Evolutionary conservation across 2,113 vertebrate species (phyloP), one percentile per base, ranked within the genome.

Genomic region (Colistium nudipinnis): DNA sequence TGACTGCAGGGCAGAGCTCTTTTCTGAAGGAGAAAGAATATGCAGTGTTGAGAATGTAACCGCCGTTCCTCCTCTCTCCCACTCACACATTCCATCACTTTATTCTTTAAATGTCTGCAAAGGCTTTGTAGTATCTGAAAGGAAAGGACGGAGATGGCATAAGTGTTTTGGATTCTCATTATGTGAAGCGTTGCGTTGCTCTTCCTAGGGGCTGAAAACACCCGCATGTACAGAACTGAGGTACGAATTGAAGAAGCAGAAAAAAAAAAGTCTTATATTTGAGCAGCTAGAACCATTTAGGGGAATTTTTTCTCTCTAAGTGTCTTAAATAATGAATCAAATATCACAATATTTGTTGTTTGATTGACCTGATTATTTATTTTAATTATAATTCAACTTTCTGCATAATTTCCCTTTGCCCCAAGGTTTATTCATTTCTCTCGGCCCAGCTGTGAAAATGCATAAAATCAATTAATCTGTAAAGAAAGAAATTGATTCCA

Each of bases 1-100:
- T 69, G 77, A 80, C 83, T 82, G 60, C 68, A 70, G 87, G 87
- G 78, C 78, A 75, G 41, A 64, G 47, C 54, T 81, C 67, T 70
- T 82, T 62, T 78, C 81, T 74, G 74, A 79, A 61, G 76, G 67
- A 76, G 76, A 78, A 65, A 70, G 57, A 60, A 81, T 83, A 70
- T 35, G 78, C 76, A 80, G 66, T 31, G 20, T 70, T 31, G 74
- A 79, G 76, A 74, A 78, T 74, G 56, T 76, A 70, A 76, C 67
- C 54, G 77, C 70, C 75, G 79, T 82, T 70, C 72, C 71, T 70
- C 33, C 48, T 77, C 38, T 11, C 8, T 55, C 25, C 31, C 20
- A 39, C 30, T 45, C 35, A 22, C 28, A 38, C 44, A 47, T 68
- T 62, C 68, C 49, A 20, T 76, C 59, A 63, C 25, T 54, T 67